phyloP scores from a whole-genome alignment of 2,888 invertebrate species.

The Eurois occulta region DNA sequence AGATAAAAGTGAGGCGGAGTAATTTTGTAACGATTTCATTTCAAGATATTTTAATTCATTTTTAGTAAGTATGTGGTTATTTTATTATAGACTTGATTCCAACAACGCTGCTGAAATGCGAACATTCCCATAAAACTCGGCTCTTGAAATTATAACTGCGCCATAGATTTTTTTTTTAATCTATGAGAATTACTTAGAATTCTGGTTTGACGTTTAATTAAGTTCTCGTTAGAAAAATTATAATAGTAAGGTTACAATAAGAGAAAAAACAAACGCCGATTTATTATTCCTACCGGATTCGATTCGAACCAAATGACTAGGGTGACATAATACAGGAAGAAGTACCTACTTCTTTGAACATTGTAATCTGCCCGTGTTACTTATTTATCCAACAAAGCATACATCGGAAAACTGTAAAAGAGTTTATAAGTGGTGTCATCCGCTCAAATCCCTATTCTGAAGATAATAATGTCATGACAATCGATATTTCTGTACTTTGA shows the following conservation, averaged over 20 bases:
- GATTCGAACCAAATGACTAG: background rate
- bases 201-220: background rate
- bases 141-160: background rate
- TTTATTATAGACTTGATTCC: background rate
- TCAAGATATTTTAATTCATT: background rate
- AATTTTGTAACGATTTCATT: slow-evolving; percentile 3
- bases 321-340: slow-evolving; percentile 9
- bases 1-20: slow-evolving; percentile 13
- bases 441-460: slow-evolving; percentile 31
- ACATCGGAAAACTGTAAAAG: slow-evolving; percentile 24
- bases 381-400: slow-evolving; percentile 14
- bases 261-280: background rate
- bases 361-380: background rate
- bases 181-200: background rate
- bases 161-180: no score
- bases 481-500: slow-evolving; percentile 33
- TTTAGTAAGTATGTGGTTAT: background rate
- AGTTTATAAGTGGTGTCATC: slow-evolving; percentile 29
- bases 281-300: background rate
- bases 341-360: slow-evolving; percentile 5
- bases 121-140: background rate
- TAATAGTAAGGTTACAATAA: background rate
- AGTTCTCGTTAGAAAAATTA: background rate
- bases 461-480: slow-evolving; percentile 44
- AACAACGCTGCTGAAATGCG: background rate